These are phyloP conservation scores for Brachionus rubens DNA, from an alignment of 1,140 invertebrate species.

Conservation along the genomic window DNA sequence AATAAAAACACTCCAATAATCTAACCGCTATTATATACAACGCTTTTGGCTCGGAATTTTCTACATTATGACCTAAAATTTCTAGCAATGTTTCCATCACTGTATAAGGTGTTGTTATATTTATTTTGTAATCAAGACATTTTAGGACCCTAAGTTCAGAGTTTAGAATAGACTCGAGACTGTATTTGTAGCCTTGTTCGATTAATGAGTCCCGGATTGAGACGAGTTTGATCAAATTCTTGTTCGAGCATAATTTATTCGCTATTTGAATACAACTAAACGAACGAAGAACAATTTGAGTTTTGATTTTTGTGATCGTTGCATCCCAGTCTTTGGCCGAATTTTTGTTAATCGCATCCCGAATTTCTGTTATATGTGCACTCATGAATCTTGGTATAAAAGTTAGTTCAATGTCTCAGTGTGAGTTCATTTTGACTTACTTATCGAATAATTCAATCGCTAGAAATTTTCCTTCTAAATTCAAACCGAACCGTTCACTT, in stretches of 20 bases:
- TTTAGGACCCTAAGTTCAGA: constrained; percentile 27
- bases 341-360: constrained; percentile 17
- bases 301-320: constrained; percentile 3
- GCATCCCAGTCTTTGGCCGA: neutral
- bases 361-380: constrained; percentile 23
- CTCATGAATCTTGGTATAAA: constrained; percentile 20
- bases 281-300: neutral
- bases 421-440: neutral
- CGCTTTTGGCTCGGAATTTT: neutral
- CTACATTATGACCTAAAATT: constrained; percentile 31
- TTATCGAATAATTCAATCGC: constrained; percentile 31
- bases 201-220: neutral
- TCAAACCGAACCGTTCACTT: neutral
- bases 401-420: neutral
- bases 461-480: constrained; percentile 32
- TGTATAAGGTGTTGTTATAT: constrained; percentile 23
- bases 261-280: constrained; percentile 30
- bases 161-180: constrained; percentile 20
- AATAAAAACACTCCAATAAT: constrained; percentile 38
- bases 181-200: neutral
- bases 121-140: constrained; percentile 8
- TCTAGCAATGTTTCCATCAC: neutral
- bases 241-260: neutral
- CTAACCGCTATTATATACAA: neutral
- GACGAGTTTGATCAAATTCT: neutral